Evolutionary conservation across 2,888 invertebrate species (phyloP), one percentile per base, ranked within the genome.

Genomic region (Spisula subtruncata): DNA sequence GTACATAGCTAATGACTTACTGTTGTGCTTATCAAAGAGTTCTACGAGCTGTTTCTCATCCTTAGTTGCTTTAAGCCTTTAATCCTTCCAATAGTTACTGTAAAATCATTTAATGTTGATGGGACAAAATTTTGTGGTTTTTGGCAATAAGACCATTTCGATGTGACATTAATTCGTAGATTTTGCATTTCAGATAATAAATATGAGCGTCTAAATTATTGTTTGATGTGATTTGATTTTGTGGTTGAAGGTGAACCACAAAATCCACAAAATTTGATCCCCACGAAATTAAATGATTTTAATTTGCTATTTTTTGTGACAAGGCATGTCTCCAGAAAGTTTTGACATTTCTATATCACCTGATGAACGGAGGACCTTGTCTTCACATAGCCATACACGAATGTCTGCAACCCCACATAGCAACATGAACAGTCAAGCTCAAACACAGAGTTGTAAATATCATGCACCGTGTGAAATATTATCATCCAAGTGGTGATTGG

Each of bases 401-500:
- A 88, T 86, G 51, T 71, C 86, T 29, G 54, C 83, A 46, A 92
- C 90, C 6, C 87, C 90, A n/a, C 85, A 60, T 35, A 89, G 88
- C 46, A 83, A 81, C 20, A 29, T 71, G 20, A 71, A 80, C 16
- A 90, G 90, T 79, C 89, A 84, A 10, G 83, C 86, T n/a, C 86
- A 81, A 18, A 92, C 91, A 18, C 89, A 88, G 81, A 91, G 89
- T 85, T 56, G 91, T 91, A 91, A 91, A 83, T 91, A 91, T 88
- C 35, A 16, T 48, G 66, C 89, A 89, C 89, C 66, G 54, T 56
- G 83, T 87, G 46, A 48, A 25, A 66, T 66, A 25, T 66, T 10
- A n/a, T 25, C 60, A 66, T 66, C 60, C 60, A n/a, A n/a, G 10
- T 66, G 60, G 60, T 66, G 60, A 66, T 41, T 41, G 41, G 41